phyloP scores from a whole-genome alignment of 2,888 invertebrate species.

The Apotomis capreana region DNA sequence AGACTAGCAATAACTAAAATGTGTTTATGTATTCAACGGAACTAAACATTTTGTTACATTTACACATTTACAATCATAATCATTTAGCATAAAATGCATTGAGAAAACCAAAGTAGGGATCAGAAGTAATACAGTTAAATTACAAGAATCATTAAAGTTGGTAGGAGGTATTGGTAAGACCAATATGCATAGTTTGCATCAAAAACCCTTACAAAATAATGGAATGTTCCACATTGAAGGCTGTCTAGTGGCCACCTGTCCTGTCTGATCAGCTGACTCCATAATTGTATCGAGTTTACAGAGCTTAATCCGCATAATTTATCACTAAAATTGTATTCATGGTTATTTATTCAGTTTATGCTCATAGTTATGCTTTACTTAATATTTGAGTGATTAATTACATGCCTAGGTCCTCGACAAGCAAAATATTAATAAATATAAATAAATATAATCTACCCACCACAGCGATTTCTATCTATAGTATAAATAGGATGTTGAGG shows the following conservation, averaged over 20 bases:
- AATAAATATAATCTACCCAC: conserved; percentile 30
- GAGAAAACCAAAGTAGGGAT: too few relatives aligned
- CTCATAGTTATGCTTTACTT: background rate
- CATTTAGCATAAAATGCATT: too few relatives aligned
- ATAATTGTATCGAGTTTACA: background rate
- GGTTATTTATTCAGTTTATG: background rate
- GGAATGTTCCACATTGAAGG: background rate
- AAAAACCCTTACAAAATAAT: too few relatives aligned
- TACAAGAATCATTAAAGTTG: too few relatives aligned
- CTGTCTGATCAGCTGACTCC: conserved; percentile 9
- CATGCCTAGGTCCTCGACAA: background rate
- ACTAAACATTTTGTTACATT: too few relatives aligned
- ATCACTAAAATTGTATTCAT: background rate
- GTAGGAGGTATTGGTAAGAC: too few relatives aligned
- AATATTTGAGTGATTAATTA: background rate
- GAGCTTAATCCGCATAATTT: too few relatives aligned
- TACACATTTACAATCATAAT: too few relatives aligned
- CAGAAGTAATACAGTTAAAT: too few relatives aligned
- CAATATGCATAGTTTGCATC: too few relatives aligned
- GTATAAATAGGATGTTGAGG: background rate
- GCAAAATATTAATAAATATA: conserved; percentile 10
- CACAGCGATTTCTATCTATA: conserved; percentile 3
- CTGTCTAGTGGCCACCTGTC: background rate
- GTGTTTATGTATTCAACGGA: too few relatives aligned
- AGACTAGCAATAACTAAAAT: too few relatives aligned